A percentile compares a stretch with the other conserved stretches of the same genome.
These are phyloP conservation scores for Caenorhabditis briggsae DNA, from an alignment of 1,140 invertebrate species.

Conservation along the genomic window DNA sequence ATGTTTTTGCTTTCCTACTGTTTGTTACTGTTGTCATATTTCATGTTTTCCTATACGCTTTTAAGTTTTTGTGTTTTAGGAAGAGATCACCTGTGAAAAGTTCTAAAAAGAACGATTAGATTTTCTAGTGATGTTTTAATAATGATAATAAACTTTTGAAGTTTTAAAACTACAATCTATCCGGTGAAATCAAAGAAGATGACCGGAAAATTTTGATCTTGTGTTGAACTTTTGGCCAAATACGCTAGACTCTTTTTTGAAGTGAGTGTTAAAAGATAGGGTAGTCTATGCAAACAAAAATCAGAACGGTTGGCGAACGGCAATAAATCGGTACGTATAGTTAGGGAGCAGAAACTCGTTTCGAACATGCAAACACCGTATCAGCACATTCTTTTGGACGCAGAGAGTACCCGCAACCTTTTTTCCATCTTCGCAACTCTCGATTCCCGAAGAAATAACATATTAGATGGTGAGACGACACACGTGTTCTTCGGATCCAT, in stretches of 20 bases:
- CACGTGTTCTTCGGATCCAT: conserved; percentile 29
- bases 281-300: background rate
- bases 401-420: background rate
- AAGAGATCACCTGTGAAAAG: background rate
- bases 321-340: conserved; percentile 24
- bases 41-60: conserved; percentile 14
- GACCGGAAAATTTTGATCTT: conserved; percentile 2
- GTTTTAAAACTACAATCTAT: too few species aligned
- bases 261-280: background rate
- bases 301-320: background rate
- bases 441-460: conserved; percentile 21
- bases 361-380: conserved; percentile 17
- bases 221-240: background rate
- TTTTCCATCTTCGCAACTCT: conserved; percentile 29
- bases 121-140: background rate
- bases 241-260: background rate
- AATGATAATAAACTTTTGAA: background rate
- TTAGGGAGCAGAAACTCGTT: conserved; percentile 1
- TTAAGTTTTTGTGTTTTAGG: conserved; percentile 20
- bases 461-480: conserved; percentile 7
- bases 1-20: conserved; percentile 60
- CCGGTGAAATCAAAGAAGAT: too few species aligned
- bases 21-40: conserved; percentile 29
- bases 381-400: background rate
- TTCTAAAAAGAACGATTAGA: conserved; percentile 31